phyloP scores from a whole-genome alignment of 2,888 invertebrate species.

The Caenorhabditis doughertyi region DNA sequence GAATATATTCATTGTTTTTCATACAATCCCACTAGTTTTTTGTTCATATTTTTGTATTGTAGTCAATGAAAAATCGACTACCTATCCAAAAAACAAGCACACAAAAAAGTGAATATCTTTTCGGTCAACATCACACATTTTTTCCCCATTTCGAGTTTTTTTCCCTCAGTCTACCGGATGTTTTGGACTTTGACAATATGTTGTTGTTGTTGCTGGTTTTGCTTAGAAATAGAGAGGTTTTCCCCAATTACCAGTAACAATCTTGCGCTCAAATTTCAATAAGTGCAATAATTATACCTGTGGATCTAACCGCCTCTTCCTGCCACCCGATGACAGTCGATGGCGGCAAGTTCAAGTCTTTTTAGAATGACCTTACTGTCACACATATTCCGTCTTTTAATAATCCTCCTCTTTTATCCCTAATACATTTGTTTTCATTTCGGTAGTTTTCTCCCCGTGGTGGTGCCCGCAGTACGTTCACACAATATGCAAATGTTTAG shows the following conservation, averaged over 20 bases:
- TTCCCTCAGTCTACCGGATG: conserved; percentile 41
- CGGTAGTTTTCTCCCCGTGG: not conserved
- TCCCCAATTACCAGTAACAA: conserved; percentile 46
- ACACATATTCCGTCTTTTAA: conserved; percentile 49
- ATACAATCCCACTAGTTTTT: not conserved
- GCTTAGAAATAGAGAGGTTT: conserved; percentile 11
- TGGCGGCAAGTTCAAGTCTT: conserved; percentile 30
- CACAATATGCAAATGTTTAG: conserved; percentile 41
- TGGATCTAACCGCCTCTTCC: conserved; percentile 9
- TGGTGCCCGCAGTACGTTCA: conserved; percentile 24
- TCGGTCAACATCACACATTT: conserved; percentile 52
- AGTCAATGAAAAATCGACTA: conserved; percentile 10
- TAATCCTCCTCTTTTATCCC: conserved; percentile 27
- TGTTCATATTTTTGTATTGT: too few species aligned
- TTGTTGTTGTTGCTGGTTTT: not conserved
- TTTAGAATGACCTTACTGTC: conserved; percentile 57
- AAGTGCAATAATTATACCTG: conserved; percentile 61
- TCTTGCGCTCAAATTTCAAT: conserved; percentile 64
- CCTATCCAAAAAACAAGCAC: conserved; percentile 50
- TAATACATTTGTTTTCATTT: conserved; percentile 38
- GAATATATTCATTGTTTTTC: conserved; percentile 7
- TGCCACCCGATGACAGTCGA: conserved; percentile 38
- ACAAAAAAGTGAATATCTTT: conserved; percentile 44
- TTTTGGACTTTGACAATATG: conserved; percentile 40
- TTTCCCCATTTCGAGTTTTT: not conserved